phyloP scores from a whole-genome alignment of 2,888 invertebrate species.

The Thalpophila matura region DNA sequence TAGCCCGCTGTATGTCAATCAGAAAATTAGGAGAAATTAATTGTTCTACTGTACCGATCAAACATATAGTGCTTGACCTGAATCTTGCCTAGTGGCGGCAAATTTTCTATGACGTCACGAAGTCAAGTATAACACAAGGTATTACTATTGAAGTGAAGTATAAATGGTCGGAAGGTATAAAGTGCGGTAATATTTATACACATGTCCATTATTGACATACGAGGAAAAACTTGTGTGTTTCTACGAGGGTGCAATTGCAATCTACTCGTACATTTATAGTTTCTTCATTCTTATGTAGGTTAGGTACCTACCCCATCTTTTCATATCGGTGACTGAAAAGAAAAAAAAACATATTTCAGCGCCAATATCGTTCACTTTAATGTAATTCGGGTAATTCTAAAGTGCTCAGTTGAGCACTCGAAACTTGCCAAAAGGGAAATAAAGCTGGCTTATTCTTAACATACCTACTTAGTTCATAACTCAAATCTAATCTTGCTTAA shows the following conservation, averaged over 20 bases:
- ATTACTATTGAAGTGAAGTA: conserved; percentile 34
- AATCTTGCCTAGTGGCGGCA: conserved; percentile 25
- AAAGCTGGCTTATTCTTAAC: too few relatives aligned
- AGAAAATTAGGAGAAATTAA: conserved; percentile 64
- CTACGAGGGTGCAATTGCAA: conserved; percentile 26
- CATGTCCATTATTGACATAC: conserved; percentile 43
- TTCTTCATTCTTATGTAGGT: conserved; percentile 1
- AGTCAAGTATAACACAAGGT: conserved; percentile 31
- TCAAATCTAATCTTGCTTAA: too few relatives aligned
- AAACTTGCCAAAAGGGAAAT: too few relatives aligned
- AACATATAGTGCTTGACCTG: conserved; percentile 37
- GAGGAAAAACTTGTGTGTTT: conserved; percentile 10
- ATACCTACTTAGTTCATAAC: too few relatives aligned
- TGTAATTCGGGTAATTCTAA: too few relatives aligned
- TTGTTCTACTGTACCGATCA: conserved; percentile 49
- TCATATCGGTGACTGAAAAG: conserved; percentile 3
- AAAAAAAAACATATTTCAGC: not conserved
- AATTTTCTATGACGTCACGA: conserved; percentile 57
- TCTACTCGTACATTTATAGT: not conserved
- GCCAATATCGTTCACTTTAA: too few relatives aligned
- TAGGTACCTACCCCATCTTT: not conserved
- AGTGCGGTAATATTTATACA: conserved; percentile 23
- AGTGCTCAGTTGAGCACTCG: too few relatives aligned
- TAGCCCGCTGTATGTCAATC: conserved; percentile 59
- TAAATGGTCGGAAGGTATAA: conserved; percentile 48